Percentiles rank a stretch among this genome's conserved stretches.
These are phyloP conservation scores for Camelus bactrianus DNA, from an alignment of 2,113 vertebrate genomes.

Conservation along the genomic window DNA sequence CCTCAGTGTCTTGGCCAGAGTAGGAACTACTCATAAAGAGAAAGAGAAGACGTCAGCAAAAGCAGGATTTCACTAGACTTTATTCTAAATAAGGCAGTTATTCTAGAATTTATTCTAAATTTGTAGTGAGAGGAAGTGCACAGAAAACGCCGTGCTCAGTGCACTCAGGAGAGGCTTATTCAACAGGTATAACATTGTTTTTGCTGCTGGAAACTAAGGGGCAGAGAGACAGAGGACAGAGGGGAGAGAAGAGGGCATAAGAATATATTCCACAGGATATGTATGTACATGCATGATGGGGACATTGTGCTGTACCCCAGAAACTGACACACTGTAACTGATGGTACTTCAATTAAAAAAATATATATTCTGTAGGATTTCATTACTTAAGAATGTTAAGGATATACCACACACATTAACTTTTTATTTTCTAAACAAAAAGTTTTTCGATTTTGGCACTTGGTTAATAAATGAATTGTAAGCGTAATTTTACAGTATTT, in stretches of 20 bases:
- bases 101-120: neutral
- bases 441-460: neutral
- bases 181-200: neutral
- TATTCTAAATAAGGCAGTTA: neutral
- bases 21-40: neutral
- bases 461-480: constrained; percentile 27
- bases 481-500: neutral
- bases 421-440: constrained; percentile 51
- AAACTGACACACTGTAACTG: no score
- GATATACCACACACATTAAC: neutral
- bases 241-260: neutral
- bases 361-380: neutral
- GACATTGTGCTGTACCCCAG: no score
- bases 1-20: neutral
- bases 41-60: neutral
- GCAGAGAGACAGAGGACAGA: neutral
- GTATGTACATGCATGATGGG: no score
- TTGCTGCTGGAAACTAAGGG: neutral
- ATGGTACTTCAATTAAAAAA: no score
- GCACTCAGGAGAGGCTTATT: neutral
- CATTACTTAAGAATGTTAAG: neutral
- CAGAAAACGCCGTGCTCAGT: neutral
- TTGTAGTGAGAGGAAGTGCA: neutral
- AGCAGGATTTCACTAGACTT: neutral
- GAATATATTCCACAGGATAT: neutral